Percentiles rank a stretch among this genome's conserved stretches.
These are phyloP conservation scores for Dendrolimus kikuchii DNA, from an alignment of 1,140 invertebrate species.

Conservation along the genomic window DNA sequence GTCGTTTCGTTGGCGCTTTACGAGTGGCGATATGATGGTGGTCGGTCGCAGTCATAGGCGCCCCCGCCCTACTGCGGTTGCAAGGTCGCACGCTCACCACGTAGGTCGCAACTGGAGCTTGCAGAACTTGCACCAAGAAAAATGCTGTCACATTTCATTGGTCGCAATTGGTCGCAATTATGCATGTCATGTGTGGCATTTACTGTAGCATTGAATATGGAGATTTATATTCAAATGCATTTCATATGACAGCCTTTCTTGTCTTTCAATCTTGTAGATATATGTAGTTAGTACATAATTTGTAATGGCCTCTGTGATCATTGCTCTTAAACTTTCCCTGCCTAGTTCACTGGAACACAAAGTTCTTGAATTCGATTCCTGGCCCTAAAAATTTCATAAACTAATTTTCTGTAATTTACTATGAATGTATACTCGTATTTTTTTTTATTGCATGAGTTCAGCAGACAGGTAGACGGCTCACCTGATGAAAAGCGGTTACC, in stretches of 20 bases:
- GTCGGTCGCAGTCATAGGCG: slow-evolving; percentile 44
- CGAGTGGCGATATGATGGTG: slow-evolving; percentile 40
- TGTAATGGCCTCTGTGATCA: no score
- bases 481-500: no score
- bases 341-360: no score
- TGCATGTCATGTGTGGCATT: slow-evolving; percentile 3
- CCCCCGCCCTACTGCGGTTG: slow-evolving; percentile 44
- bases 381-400: no score
- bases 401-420: no score
- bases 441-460: no score
- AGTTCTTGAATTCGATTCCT: no score
- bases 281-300: no score
- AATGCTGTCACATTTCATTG: slow-evolving; percentile 11
- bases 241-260: no score
- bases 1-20: slow-evolving; percentile 45
- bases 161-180: slow-evolving; percentile 1
- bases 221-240: slow-evolving; percentile 2
- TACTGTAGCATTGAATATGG: slow-evolving; percentile 1
- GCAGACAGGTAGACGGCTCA: no score
- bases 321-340: no score
- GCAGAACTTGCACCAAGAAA: slow-evolving; percentile 1
- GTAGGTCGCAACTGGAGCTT: slow-evolving; percentile 9
- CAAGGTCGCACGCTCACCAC: slow-evolving; percentile 53
- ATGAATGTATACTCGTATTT: no score
- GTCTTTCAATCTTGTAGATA: background rate